A percentile compares a stretch with the other conserved stretches of the same genome.
Conservation (phyloP, 1,140 invertebrate species). For the Sycophila sp. region DNA sequence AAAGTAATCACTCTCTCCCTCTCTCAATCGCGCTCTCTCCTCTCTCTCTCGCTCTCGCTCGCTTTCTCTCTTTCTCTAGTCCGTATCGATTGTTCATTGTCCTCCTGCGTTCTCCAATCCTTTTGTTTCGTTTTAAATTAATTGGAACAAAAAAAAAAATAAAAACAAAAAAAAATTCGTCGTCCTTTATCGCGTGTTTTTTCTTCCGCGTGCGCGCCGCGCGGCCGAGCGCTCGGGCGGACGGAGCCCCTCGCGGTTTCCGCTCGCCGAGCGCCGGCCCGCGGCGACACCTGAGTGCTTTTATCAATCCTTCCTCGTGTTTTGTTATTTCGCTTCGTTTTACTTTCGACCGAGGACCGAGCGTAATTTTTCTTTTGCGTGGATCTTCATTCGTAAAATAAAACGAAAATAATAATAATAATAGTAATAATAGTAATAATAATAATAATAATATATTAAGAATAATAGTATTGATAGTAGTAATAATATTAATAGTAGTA, state of each 20-base stretch:
- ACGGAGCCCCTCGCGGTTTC: no score
- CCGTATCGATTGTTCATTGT: constrained; percentile 3
- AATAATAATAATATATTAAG: constrained; percentile 12
- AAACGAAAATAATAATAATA: neutral
- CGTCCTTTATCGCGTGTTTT: constrained; percentile 26
- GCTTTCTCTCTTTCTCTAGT: constrained; percentile 14
- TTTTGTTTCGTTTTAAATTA: constrained; percentile 26
- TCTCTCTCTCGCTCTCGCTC: constrained; percentile 11
- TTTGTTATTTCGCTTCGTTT: constrained; percentile 13
- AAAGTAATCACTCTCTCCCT: no score
- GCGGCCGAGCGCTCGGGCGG: no score
- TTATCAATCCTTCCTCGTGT: constrained; percentile 36
- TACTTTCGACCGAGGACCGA: constrained; percentile 38
- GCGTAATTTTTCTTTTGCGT: constrained; percentile 21
- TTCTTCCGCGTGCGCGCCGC: no score
- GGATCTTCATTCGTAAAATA: neutral
- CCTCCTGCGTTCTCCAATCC: neutral
- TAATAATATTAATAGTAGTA: constrained; percentile 1
- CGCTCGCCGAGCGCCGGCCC: neutral
- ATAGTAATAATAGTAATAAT: constrained; percentile 14
- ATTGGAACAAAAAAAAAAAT: no score
- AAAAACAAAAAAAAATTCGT: no score
- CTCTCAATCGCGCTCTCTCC: constrained; percentile 19
- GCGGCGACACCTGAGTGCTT: constrained; percentile 1
- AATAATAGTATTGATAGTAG: constrained; percentile 1